phyloP scores from a whole-genome alignment of 2,797 vertebrate species.

The Gallinago solitaria region DNA sequence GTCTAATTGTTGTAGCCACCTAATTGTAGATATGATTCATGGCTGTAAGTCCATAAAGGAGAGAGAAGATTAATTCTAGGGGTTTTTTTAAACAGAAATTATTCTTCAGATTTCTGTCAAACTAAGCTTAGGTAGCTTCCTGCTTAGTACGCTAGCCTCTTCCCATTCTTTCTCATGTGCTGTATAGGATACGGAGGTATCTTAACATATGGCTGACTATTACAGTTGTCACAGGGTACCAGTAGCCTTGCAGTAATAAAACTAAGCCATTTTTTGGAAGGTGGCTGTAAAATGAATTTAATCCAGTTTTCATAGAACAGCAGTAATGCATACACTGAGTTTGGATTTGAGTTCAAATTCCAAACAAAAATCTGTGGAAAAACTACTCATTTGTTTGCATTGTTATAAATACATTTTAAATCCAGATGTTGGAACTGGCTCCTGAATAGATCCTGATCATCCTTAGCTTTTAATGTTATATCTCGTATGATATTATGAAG shows the following conservation, averaged over 20 bases:
- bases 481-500: neutral
- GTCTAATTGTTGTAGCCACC: neutral
- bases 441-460: neutral
- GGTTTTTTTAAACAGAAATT: neutral
- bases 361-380: neutral
- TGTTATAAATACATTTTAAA: neutral
- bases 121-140: neutral
- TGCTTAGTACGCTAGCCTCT: neutral
- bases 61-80: neutral
- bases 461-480: neutral
- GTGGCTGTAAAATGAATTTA: neutral
- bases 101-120: neutral
- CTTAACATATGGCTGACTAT: neutral
- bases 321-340: neutral
- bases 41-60: neutral
- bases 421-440: neutral
- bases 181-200: neutral
- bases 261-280: neutral
- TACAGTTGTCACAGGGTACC: neutral
- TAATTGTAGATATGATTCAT: neutral
- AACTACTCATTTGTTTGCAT: neutral
- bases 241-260: neutral
- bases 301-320: neutral
- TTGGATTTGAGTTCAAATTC: neutral
- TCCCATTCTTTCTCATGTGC: neutral